A percentile compares a stretch with the other conserved stretches of the same genome.
Evolutionary conservation across 2,888 invertebrate genomes (phyloP).

Genomic region (Lithophane leautieri): DNA sequence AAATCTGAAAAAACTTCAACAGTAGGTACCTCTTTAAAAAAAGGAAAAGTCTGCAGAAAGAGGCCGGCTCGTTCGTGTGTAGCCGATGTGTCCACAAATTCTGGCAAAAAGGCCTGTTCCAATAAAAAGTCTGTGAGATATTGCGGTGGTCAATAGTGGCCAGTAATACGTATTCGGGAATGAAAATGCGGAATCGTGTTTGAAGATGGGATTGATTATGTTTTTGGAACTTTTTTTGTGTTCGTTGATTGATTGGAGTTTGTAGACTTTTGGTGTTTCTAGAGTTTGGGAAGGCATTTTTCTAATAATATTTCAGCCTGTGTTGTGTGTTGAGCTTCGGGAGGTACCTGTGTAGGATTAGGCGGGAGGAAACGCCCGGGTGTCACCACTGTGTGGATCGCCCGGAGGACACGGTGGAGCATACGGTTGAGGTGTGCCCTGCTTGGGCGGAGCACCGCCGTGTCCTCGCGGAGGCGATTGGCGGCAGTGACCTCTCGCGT

Average conservation of each 20-base stretch:
- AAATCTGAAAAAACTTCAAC: constrained; percentile 32
- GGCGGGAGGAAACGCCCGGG: no score
- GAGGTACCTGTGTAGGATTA: no score
- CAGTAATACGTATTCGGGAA: constrained; percentile 41
- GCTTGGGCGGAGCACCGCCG: no score
- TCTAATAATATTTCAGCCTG: not conserved
- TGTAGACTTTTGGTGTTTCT: not conserved
- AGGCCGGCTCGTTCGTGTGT: constrained; percentile 56
- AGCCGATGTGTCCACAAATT: constrained; percentile 66
- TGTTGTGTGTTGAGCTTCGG: no score
- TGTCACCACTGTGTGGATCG: no score
- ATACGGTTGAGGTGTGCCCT: no score
- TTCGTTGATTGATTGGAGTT: constrained; percentile 28
- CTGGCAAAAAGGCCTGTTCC: constrained; percentile 54
- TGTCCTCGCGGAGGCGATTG: no score
- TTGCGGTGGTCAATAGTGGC: constrained; percentile 46
- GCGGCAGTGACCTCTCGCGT: no score
- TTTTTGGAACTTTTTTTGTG: constrained; percentile 7
- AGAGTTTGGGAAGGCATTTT: not conserved
- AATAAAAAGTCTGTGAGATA: constrained; percentile 64
- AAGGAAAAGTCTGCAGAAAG: constrained; percentile 53
- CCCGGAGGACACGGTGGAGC: no score
- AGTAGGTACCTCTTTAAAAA: constrained; percentile 40
- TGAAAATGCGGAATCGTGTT: constrained; percentile 35
- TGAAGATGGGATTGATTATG: constrained; percentile 36